Evolutionary conservation across 2,113 vertebrate species (phyloP), one percentile per base, ranked within the genome.

Genomic region (Esox niger): DNA sequence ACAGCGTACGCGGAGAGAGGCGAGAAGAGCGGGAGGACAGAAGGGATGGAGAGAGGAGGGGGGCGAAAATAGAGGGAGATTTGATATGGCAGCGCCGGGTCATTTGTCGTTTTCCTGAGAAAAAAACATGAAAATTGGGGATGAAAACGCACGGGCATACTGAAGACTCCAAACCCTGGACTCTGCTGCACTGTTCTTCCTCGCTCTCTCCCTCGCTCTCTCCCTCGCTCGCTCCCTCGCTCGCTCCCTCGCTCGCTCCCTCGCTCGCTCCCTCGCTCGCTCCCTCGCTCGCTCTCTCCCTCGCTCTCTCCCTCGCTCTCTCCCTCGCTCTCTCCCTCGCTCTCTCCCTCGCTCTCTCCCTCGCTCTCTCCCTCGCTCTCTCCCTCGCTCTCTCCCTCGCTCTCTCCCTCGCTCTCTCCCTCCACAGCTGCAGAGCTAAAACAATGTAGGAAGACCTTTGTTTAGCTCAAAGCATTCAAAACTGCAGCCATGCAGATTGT

Each of bases 21-120:
- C 38, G 32, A 59, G 49, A 32, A 64, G 66, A 58, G 33, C 43
- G 56, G n/a, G 31, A 17, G 20, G 31, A 31, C 0, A 26, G 2
- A 25, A 30, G 49, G 54, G 21, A 27, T 13, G 15, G 56, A 59
- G 56, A 59, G 57, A n/a, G 56, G 17, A n/a, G 11, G 32, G 17
- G n/a, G 25, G 25, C 0, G 9, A 31, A 38, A 20, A 25, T 33
- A 49, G 31, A 59, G 59, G 49, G 46, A 30, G 56, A 46, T 31
- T 30, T 23, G 38, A 49, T 66, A 26, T 68, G 62, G 58, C 70
- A 68, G 74, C 62, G 73, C 52, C 75, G 26, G 38, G 27, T 30
- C 55, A 46, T 78, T 75, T 70, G 68, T 75, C 61, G 27, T 55
- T 61, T 27, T 52, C 58, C 32, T 65, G 30, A 9, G 30, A 66